Base-by-base conservation (phyloP, 64 coral and sea anemone species). In the Anthopleura sola region DNA sequence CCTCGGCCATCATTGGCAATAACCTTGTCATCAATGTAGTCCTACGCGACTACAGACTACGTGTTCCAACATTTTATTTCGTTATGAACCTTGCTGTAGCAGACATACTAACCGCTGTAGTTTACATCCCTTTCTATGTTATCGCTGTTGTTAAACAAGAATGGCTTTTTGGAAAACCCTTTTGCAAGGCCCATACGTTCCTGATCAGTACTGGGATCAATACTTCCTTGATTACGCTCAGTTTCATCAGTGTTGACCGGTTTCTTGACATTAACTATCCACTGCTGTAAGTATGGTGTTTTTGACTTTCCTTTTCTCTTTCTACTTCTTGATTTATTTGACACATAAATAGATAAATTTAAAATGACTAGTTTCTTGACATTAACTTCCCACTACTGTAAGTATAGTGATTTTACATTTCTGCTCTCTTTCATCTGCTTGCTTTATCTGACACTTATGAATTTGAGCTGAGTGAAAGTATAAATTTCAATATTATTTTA, bases 51-150 rank as follows among this genome's bases (percentile, higher is more conserved):
- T 83, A 85, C 56, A 90, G 86, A 33, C 82, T 99, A 3, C 97
- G 92, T 49, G 89, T 87, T 39, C 93, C 93, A 17, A 99, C 97
- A 5, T 95, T 91, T n/a, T 94, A 91, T 60, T 95, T 99, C 77
- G 81, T 99, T 0, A 75, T 91, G 26, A 99, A 94, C 51, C 80
- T 99, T 20, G 89, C 92, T 9, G 74, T 60, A 10, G 93, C 97
- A 0, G 97, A 99, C 86, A 78, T 99, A 18, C 66, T 99, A 31
- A 85, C 86, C 4, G 92, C 92, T 6, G 71, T 74, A 8, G 34
- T 92, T 23, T 92, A 95, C 16, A 87, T 90, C 26, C 97, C 97
- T 8, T 95, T 99, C 78, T 99, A 92, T 56, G 81, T 75, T 18
- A 84, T 79, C 14, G 50, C 94, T 36, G 84, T 89, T 19, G 50